Percentiles rank a stretch among this genome's conserved stretches.
These are phyloP conservation scores for Coenonympha arcania DNA, from an alignment of 2,888 invertebrate species.

Conservation along the genomic window DNA sequence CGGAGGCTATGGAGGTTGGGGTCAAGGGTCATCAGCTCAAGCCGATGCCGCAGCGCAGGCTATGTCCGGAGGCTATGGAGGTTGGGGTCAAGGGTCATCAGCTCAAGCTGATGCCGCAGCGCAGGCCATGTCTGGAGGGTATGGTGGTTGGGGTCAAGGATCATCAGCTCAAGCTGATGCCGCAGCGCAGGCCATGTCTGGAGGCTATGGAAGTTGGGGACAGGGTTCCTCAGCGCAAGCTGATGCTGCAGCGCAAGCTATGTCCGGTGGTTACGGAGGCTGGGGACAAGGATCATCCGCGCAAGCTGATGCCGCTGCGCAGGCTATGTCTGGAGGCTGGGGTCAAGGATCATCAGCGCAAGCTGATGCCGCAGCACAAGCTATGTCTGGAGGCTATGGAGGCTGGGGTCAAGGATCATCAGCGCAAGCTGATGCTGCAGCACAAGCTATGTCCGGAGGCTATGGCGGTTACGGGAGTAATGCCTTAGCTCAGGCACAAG, in stretches of 20 bases:
- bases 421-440: not conserved
- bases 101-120: conserved; percentile 23
- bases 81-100: conserved; percentile 14
- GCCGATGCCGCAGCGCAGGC: conserved; percentile 1
- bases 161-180: not conserved
- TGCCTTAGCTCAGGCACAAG: conserved; percentile 15
- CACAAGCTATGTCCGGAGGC: not conserved
- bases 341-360: not conserved
- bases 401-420: not conserved
- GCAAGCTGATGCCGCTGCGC: not conserved
- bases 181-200: not conserved
- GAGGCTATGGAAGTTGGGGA: not conserved
- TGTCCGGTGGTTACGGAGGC: not conserved
- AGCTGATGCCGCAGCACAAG: not conserved
- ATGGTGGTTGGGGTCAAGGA: conserved; percentile 14
- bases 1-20: conserved; percentile 8
- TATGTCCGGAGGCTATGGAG: conserved; percentile 11
- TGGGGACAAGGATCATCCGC: not conserved
- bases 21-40: conserved; percentile 1
- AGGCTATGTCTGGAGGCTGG: not conserved
- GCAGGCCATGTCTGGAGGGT: conserved; percentile 19
- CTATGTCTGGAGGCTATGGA: not conserved
- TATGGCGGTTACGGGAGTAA: not conserved
- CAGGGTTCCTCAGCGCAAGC: conserved; percentile 8
- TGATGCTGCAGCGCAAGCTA: not conserved